Evolutionary conservation across 1,140 invertebrate species (phyloP), one percentile per base, ranked within the genome.

Genomic region (Hycleus cichorii): DNA sequence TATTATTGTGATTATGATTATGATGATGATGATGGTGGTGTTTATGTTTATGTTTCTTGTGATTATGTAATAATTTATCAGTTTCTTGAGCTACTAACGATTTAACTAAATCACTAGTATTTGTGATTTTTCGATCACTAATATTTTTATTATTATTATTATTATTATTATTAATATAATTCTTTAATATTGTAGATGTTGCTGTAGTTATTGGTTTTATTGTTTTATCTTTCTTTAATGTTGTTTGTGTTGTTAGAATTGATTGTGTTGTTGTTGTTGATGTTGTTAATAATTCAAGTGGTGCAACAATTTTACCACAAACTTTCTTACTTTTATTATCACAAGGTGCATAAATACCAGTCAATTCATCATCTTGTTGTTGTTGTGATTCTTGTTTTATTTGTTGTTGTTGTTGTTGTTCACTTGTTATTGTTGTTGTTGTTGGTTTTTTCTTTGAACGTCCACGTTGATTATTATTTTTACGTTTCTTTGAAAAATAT

Each of bases 221-320:
- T 18, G 18, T 18, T 32, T 32, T 7, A 32, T 7, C 32, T 45
- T 10, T 27, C 40, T 44, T 40, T 11, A n/a, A 32, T 47, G 24
- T 45, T 44, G 25, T 49, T 46, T 48, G 48, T 42, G 32, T 32
- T 32, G 32, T 4, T 32, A 7, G 3, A 5, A 7, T 32, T 32
- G 32, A 5, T 32, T 32, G 32, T 32, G 32, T 32, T 32, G 18
- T 18, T 18, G 18, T 18, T 18, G 18, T 18, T 18, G 18, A 18
- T 0, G 0, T 18, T 18, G 32, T 9, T 55, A 59, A 39, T 24
- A 63, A 47, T 12, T 62, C 59, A 26, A 64, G 55, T 0, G 69
- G 65, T 9, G 69, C 61, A 1, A 72, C 70, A 9, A 72, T 69
- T 57, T 66, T 65, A 3, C 70, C 70, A 45, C 70, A 72, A 4